These are phyloP conservation scores for Hybognathus amarus DNA, from an alignment of 2,797 vertebrate genomes.

Conservation along the genomic window DNA sequence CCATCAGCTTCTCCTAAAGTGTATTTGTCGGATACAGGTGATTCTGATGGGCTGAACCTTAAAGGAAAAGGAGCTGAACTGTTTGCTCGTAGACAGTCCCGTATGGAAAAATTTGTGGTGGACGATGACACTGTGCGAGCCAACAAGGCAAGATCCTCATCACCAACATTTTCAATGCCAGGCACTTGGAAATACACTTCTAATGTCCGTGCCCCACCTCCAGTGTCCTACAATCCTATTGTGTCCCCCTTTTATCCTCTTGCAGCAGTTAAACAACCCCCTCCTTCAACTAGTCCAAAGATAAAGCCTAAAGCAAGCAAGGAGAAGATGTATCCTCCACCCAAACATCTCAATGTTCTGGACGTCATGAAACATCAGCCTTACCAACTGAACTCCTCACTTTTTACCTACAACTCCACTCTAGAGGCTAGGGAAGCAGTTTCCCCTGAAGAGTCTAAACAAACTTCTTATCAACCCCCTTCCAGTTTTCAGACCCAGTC, in stretches of 20 bases:
- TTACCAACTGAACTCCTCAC: slow-evolving; percentile 89
- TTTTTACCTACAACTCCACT: slow-evolving; percentile 89
- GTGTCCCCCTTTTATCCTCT: slow-evolving; percentile 88
- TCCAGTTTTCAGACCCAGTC: slow-evolving; percentile 65
- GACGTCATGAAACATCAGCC: slow-evolving; percentile 98
- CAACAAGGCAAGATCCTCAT: slow-evolving; percentile 80
- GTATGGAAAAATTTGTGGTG: slow-evolving; percentile 95
- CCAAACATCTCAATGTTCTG: slow-evolving; percentile 87
- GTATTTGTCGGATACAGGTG: slow-evolving; percentile 64
- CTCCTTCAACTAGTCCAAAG: slow-evolving; percentile 73
- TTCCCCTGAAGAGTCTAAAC: slow-evolving; percentile 60
- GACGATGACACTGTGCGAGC: slow-evolving; percentile 88
- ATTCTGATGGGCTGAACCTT: slow-evolving; percentile 80
- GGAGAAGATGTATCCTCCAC: slow-evolving; percentile 78
- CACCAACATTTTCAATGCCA: slow-evolving; percentile 90
- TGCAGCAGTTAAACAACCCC: slow-evolving; percentile 82
- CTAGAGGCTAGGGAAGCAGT: slow-evolving; percentile 74
- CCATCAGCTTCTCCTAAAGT: slow-evolving; percentile 70
- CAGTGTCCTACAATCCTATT: slow-evolving; percentile 92
- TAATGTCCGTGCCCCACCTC: slow-evolving; percentile 91
- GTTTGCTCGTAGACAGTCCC: slow-evolving; percentile 91
- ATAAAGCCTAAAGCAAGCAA: slow-evolving; percentile 79
- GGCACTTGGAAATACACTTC: slow-evolving; percentile 93
- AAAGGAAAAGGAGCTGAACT: slow-evolving; percentile 90
- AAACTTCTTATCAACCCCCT: slow-evolving; percentile 62